These are phyloP conservation scores for Melanotaenia trifasciata DNA, from an alignment of 2,797 vertebrate genomes.

Conservation along the genomic window DNA sequence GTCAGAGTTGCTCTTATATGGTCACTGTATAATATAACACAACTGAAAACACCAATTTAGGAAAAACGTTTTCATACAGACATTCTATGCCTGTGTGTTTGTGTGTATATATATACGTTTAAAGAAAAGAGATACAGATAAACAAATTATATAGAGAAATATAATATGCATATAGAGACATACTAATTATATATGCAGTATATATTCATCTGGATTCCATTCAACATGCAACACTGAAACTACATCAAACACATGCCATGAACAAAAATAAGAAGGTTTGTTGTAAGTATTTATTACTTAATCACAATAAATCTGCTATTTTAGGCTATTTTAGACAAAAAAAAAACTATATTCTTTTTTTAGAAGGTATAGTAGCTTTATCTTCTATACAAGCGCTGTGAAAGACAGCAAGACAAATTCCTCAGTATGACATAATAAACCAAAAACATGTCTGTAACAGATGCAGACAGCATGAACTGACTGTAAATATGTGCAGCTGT, in stretches of 20 bases:
- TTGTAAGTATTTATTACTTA: neutral
- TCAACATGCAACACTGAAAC: neutral
- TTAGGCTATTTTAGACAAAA: slow-evolving; percentile 13
- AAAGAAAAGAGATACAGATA: too few species aligned
- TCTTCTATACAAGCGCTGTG: slow-evolving; percentile 22
- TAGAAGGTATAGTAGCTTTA: slow-evolving; percentile 10
- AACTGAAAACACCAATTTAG: slow-evolving; percentile 1
- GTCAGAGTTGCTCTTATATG: slow-evolving; percentile 3
- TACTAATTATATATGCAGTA: neutral
- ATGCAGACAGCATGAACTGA: slow-evolving; percentile 65
- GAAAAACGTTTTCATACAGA: neutral
- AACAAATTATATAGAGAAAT: too few species aligned
- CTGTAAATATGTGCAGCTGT: slow-evolving; percentile 55
- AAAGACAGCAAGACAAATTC: slow-evolving; percentile 54
- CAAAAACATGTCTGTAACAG: slow-evolving; percentile 53
- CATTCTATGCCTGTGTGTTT: neutral
- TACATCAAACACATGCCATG: neutral
- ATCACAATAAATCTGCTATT: neutral
- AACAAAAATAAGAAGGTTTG: neutral
- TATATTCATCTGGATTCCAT: neutral
- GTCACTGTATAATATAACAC: neutral
- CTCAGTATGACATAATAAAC: slow-evolving; percentile 57
- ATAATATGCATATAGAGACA: too few species aligned
- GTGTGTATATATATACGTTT: too few species aligned
- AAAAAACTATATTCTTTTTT: slow-evolving; percentile 25